Evolutionary conservation across 2,113 vertebrate genomes (phyloP).

Genomic region (Leuciscus idus): DNA sequence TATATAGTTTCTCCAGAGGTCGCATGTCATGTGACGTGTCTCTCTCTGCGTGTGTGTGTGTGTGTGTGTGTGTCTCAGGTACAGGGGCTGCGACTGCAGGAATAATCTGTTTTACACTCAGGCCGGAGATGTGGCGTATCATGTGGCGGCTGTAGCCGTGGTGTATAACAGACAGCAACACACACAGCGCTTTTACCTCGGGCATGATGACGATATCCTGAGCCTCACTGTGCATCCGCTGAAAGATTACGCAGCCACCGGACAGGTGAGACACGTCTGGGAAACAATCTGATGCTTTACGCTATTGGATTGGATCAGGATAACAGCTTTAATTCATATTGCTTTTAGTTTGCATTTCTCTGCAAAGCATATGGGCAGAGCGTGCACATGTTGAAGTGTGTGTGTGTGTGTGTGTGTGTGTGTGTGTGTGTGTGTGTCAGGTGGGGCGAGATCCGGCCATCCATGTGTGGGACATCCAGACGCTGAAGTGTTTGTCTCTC

Average conservation of each 20-base stretch:
- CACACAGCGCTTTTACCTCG: slow-evolving; percentile 91
- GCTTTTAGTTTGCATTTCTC: background rate
- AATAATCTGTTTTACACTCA: slow-evolving; percentile 97
- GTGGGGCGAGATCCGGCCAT: slow-evolving; percentile 94
- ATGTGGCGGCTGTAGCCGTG: slow-evolving; percentile 89
- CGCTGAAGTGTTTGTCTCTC: slow-evolving; percentile 90
- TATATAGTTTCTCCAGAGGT: too few relatives aligned
- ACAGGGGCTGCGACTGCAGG: slow-evolving; percentile 93
- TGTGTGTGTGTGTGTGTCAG: slow-evolving; percentile 64
- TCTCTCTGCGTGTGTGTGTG: too few relatives aligned
- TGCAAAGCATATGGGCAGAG: background rate
- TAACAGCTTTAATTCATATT: background rate
- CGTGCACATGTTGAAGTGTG: background rate
- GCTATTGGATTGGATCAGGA: background rate
- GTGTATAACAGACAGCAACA: slow-evolving; percentile 91
- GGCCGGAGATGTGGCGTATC: slow-evolving; percentile 91
- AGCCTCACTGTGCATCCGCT: slow-evolving; percentile 89
- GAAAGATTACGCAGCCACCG: slow-evolving; percentile 92
- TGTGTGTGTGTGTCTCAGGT: slow-evolving; percentile 75
- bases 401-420: background rate
- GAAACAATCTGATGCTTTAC: too few relatives aligned
- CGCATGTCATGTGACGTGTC: too few relatives aligned
- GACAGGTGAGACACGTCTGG: slow-evolving; percentile 78
- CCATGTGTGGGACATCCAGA: slow-evolving; percentile 95
- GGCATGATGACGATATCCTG: slow-evolving; percentile 94